These are phyloP conservation scores for Odocoileus hemionus DNA, from an alignment of 2,113 vertebrate species.

Conservation along the genomic window DNA sequence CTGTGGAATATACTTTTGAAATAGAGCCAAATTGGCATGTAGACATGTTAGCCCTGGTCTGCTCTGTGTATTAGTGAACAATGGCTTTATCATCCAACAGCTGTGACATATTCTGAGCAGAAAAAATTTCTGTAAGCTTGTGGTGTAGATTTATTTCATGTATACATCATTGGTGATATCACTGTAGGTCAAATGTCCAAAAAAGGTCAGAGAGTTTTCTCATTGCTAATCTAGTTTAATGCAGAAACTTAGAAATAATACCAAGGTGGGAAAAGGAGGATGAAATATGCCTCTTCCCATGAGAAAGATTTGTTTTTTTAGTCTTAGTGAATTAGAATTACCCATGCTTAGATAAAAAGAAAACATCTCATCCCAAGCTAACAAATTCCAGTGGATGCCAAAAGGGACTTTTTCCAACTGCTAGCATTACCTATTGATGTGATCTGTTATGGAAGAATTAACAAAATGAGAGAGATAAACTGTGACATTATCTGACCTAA, in stretches of 20 bases:
- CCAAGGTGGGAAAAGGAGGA: not conserved
- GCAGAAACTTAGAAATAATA: conserved; percentile 28
- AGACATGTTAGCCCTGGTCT: not conserved
- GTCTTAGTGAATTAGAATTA: not conserved
- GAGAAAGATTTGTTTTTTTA: not conserved
- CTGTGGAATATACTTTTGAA: not conserved
- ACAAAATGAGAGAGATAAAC: not conserved
- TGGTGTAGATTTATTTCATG: not conserved
- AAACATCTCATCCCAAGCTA: not conserved
- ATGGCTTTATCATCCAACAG: not conserved
- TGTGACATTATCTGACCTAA: not conserved
- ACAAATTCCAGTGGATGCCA: not conserved
- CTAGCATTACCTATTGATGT: not conserved
- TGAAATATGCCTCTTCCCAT: not conserved
- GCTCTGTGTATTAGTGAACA: not conserved
- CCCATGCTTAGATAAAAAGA: not conserved
- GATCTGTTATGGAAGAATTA: not conserved
- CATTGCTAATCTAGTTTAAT: not conserved
- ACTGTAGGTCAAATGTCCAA: not conserved
- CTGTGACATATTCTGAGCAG: not conserved
- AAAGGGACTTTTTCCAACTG: not conserved
- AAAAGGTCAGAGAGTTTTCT: conserved; percentile 25
- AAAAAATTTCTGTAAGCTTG: not conserved
- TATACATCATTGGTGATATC: conserved; percentile 19
- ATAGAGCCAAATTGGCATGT: not conserved